These are phyloP conservation scores for Osedax fenrisi DNA, from an alignment of 2,888 invertebrate species.

Conservation along the genomic window DNA sequence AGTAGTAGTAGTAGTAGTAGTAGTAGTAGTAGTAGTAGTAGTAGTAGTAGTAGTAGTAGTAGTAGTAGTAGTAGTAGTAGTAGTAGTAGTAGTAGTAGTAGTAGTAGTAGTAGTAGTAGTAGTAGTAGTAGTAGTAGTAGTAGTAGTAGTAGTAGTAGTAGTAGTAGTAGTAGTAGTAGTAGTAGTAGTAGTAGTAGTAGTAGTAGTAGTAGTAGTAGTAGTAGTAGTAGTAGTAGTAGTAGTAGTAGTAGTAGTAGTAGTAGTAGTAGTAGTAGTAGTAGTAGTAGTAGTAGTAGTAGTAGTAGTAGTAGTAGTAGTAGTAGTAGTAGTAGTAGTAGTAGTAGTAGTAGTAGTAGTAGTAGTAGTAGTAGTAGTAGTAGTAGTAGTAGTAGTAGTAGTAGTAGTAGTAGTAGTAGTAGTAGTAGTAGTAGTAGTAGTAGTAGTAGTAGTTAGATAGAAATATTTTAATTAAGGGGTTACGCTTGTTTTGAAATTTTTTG, in stretches of 20 bases:
- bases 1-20: not conserved
- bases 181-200: not conserved
- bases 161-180: not conserved
- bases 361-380: not conserved
- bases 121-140: not conserved
- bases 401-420: not conserved
- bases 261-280: not conserved
- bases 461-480: too few relatives aligned
- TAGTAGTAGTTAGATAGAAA: not conserved
- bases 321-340: not conserved
- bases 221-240: not conserved
- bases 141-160: not conserved
- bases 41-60: not conserved
- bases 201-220: not conserved
- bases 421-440: not conserved
- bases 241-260: not conserved
- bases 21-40: not conserved
- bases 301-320: not conserved
- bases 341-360: not conserved
- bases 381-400: not conserved
- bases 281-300: not conserved
- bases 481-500: too few relatives aligned
- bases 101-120: not conserved
- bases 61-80: not conserved
- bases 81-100: not conserved